A percentile compares a stretch with the other conserved stretches of the same genome.
These are phyloP conservation scores for Drosophila infuscata DNA, from an alignment of 2,888 invertebrate genomes.

Conservation along the genomic window DNA sequence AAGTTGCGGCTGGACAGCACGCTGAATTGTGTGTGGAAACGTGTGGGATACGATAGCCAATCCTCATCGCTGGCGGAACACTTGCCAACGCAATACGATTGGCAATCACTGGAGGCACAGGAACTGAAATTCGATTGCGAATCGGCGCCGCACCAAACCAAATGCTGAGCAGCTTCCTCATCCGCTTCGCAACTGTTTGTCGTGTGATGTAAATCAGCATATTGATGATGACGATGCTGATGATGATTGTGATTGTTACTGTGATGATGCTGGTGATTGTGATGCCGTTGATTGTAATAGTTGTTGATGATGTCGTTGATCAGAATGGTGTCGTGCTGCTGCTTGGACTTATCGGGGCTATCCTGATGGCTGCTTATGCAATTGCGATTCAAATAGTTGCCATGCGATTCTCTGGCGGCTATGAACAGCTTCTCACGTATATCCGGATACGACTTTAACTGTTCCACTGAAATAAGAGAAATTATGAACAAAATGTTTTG, in stretches of 20 bases:
- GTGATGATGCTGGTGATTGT: constrained; percentile 44
- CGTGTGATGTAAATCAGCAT: constrained; percentile 66
- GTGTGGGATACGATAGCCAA: constrained; percentile 90
- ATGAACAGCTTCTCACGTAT: constrained; percentile 88
- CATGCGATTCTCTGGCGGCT: constrained; percentile 88
- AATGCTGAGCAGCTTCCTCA: constrained; percentile 86
- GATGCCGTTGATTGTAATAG: constrained; percentile 73
- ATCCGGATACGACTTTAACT: constrained; percentile 90
- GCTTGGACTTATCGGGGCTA: constrained; percentile 45
- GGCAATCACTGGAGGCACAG: constrained; percentile 86
- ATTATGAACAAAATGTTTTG: background rate
- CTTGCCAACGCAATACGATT: constrained; percentile 70
- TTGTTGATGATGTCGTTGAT: constrained; percentile 82
- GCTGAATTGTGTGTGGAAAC: constrained; percentile 92
- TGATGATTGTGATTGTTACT: constrained; percentile 33
- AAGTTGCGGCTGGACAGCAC: constrained; percentile 91
- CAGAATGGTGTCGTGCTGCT: constrained; percentile 75
- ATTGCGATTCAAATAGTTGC: constrained; percentile 84
- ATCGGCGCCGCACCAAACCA: constrained; percentile 87
- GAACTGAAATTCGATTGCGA: constrained; percentile 90
- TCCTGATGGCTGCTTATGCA: constrained; percentile 62
- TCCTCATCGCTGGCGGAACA: constrained; percentile 80
- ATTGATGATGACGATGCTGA: constrained; percentile 48
- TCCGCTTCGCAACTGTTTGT: constrained; percentile 61
- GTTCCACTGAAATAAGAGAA: constrained; percentile 87